These are phyloP conservation scores for Platygyra sinensis DNA, from an alignment of 64 coral and sea anemone genomes.

Conservation along the genomic window DNA sequence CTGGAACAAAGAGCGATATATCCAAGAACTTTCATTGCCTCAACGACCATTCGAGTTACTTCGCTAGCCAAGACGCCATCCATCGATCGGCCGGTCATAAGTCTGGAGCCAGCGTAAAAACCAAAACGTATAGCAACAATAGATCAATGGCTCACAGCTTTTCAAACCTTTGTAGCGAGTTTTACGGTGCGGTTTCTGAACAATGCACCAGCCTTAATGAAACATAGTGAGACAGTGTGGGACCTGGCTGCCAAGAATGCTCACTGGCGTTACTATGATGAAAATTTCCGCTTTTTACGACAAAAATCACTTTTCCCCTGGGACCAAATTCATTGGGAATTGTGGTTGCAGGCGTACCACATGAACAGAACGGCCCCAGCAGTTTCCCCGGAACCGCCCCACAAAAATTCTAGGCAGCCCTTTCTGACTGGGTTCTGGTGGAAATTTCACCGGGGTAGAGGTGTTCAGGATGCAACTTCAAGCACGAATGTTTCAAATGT, in stretches of 20 bases:
- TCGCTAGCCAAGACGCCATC: too few species aligned
- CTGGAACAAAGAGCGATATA: too few species aligned
- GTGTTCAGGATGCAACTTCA: background rate
- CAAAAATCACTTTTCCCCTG: slow-evolving; percentile 6
- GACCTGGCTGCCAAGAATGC: slow-evolving; percentile 50
- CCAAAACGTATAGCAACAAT: background rate
- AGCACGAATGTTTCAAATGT: slow-evolving; percentile 5
- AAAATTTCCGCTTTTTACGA: slow-evolving; percentile 57
- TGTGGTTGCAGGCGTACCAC: slow-evolving; percentile 17
- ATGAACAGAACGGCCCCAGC: too few species aligned
- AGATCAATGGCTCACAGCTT: slow-evolving; percentile 40
- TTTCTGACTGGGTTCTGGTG: background rate
- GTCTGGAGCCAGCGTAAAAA: background rate
- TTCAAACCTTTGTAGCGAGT: slow-evolving; percentile 38
- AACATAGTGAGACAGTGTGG: slow-evolving; percentile 19
- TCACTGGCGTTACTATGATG: slow-evolving; percentile 54
- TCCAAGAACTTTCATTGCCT: too few species aligned
- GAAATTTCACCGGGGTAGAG: slow-evolving; percentile 9
- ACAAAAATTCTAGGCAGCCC: too few species aligned
- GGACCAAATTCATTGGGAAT: slow-evolving; percentile 11
- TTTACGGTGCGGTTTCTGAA: slow-evolving; percentile 11
- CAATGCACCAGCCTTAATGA: slow-evolving; percentile 20
- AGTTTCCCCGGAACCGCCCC: too few species aligned
- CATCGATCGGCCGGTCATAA: background rate
- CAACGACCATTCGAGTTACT: too few species aligned